Base-by-base conservation (phyloP, 2,113 vertebrate genomes). In the Alligator sinensis region DNA sequence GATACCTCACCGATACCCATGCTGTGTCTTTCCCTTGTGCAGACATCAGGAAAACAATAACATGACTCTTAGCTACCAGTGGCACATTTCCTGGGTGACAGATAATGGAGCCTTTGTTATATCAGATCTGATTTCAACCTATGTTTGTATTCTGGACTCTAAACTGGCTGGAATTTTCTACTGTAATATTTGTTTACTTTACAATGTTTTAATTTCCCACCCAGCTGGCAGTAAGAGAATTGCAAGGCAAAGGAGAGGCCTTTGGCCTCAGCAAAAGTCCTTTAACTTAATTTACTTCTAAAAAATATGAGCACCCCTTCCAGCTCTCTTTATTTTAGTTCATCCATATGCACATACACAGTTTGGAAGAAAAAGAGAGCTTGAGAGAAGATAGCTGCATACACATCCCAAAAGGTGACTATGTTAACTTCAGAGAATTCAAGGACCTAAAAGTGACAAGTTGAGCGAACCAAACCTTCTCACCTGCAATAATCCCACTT, bases 41-140 rank as follows among this genome's bases (percentile, higher is more conserved):
- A 0, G 2, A 4, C 2, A 22, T 3, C 3, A 87, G 30, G 60
- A 16, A 82, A 70, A 10, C 1, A 10, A 15, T 18, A 7, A 8
- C 61, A 77, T 74, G 34, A 17, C 61, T 61, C 74, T 58, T 30
- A 18, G 22, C 54, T n/a, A 12, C 16, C 27, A 9, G 27, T 19
- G 54, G 57, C 61, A 1, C 54, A 1, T 30, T 77, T 77, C 25
- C 77, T n/a, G 17, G 13, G 15, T 80, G 55, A 68, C 24, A 57
- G 30, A 27, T 4, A 54, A 57, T 1, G 25, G n/a, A 58, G 64
- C 54, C n/a, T 77, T 58, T 15, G 38, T 30, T 38, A 27, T 30
- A 86, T 55, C 19, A 81, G 30, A 3, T 9, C 5, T 60, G 60
- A 27, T 34, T 89, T n/a, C 64, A 28, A 3, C 4, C 22, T 4